These are phyloP conservation scores for Pica pica DNA, from an alignment of 2,113 vertebrate species.

Conservation along the genomic window DNA sequence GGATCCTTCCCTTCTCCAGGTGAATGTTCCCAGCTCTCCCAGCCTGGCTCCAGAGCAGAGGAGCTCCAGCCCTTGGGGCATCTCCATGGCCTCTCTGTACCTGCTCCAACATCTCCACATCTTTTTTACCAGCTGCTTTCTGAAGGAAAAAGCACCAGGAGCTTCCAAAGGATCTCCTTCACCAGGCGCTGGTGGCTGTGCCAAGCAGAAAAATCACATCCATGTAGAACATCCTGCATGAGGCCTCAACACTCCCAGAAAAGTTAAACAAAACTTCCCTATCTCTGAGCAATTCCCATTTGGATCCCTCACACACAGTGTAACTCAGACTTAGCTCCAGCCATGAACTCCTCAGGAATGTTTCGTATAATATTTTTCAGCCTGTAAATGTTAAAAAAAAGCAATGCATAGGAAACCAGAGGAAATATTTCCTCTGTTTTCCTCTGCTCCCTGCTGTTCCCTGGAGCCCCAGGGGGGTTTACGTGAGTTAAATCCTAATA, in stretches of 20 bases:
- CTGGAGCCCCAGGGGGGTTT: background rate
- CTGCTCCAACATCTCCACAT: background rate
- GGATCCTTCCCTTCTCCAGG: background rate
- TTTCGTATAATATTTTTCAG: background rate
- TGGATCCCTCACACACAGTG: background rate
- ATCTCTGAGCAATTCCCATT: background rate
- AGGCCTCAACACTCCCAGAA: background rate
- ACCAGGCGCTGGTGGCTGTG: background rate
- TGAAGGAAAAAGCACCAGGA: background rate
- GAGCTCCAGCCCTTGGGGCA: background rate
- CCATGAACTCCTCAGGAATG: background rate
- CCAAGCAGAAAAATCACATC: background rate
- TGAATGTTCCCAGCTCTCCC: background rate
- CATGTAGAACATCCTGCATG: background rate
- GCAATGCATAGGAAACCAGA: background rate
- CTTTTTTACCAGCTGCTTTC: background rate
- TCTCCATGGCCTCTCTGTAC: background rate
- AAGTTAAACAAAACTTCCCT: background rate
- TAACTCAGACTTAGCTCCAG: background rate
- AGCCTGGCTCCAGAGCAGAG: background rate
- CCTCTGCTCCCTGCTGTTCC: background rate
- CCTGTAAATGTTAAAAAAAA: background rate
- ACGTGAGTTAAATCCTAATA: background rate
- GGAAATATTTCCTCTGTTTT: background rate
- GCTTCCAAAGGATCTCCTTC: background rate